Conservation (phyloP, 2,797 vertebrate genomes). For the Trachops cirrhosus region DNA sequence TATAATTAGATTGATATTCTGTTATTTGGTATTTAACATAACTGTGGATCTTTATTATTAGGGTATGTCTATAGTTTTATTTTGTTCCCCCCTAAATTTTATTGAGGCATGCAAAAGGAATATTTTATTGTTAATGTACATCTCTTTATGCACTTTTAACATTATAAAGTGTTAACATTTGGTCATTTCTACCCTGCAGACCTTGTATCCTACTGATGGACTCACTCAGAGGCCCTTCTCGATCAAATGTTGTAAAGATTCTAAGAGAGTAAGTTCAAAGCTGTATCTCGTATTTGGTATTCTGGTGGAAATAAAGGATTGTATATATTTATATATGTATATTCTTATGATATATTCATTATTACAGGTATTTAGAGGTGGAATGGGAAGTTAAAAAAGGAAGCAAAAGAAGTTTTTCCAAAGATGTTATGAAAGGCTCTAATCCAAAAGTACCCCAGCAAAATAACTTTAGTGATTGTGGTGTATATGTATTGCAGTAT, state of each 20-base stretch:
- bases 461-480: slow-evolving; percentile 99
- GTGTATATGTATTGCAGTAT: slow-evolving; percentile 96
- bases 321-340: neutral
- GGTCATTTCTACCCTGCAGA: slow-evolving; percentile 80
- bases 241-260: slow-evolving; percentile 96
- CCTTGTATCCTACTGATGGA: slow-evolving; percentile 99
- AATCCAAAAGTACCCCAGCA: slow-evolving; percentile 98
- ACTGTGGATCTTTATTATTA: neutral
- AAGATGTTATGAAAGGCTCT: slow-evolving; percentile 96
- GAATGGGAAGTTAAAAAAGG: slow-evolving; percentile 97
- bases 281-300: neutral
- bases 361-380: slow-evolving; percentile 94
- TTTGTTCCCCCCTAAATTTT: neutral
- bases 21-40: neutral
- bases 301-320: neutral
- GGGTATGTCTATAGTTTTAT: neutral
- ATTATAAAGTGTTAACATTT: slow-evolving; percentile 44
- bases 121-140: neutral
- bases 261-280: slow-evolving; percentile 93
- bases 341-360: slow-evolving; percentile 49
- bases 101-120: neutral
- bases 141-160: slow-evolving; percentile 20
- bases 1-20: slow-evolving; percentile 1
- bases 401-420: slow-evolving; percentile 92
- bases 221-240: slow-evolving; percentile 93